These are phyloP conservation scores for Aldrovandia affinis DNA, from an alignment of 2,797 vertebrate species.

Conservation along the genomic window DNA sequence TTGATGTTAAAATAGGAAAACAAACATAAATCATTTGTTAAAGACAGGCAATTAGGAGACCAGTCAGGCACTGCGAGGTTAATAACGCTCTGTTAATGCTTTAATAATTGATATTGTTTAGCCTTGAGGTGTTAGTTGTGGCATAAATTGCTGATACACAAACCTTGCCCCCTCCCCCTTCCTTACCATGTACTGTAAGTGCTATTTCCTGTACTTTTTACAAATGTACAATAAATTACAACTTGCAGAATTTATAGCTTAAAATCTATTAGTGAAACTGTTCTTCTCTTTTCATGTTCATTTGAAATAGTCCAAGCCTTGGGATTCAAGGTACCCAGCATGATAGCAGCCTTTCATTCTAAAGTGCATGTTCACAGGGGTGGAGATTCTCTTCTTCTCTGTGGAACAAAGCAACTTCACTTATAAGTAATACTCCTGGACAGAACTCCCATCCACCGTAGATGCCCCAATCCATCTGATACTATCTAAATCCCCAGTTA, in stretches of 20 bases:
- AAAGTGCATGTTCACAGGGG: too few relatives aligned
- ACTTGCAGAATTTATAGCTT: conserved; percentile 6
- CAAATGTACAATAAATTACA: background rate
- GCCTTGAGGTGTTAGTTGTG: background rate
- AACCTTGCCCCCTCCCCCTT: background rate
- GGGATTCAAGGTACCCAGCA: background rate
- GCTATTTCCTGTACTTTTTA: background rate
- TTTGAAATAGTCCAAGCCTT: background rate
- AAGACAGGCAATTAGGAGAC: conserved; percentile 14
- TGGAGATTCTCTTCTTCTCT: too few relatives aligned
- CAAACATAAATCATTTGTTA: conserved; percentile 20
- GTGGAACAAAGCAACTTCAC: background rate
- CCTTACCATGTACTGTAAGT: background rate
- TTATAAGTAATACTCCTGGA: background rate
- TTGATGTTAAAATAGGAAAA: conserved; percentile 14
- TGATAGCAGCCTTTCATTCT: too few relatives aligned
- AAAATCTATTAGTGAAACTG: conserved; percentile 2
- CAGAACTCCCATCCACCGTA: too few relatives aligned
- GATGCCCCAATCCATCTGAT: too few relatives aligned
- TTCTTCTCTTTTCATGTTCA: background rate
- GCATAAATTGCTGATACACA: background rate
- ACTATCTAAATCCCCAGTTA: too few relatives aligned
- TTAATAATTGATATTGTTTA: conserved; percentile 24
- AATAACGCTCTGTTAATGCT: conserved; percentile 9
- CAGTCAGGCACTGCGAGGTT: conserved; percentile 12